Percentiles rank a stretch among this genome's conserved stretches.
phyloP scores from a whole-genome alignment of 2,888 invertebrate genomes.

The Flabesymbios commensalis region DNA sequence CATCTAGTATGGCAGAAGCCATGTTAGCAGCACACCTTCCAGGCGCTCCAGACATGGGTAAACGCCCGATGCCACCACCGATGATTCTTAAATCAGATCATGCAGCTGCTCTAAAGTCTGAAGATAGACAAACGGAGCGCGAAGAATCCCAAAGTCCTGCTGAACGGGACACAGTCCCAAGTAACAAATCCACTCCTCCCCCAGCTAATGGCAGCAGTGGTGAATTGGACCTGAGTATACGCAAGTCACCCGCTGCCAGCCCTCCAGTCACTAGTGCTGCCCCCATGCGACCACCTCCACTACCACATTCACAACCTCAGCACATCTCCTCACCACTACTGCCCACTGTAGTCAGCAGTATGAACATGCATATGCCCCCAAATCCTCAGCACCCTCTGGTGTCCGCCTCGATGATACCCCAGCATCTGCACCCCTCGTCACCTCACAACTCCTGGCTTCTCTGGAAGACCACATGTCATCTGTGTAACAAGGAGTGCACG shows the following conservation, averaged over 20 bases:
- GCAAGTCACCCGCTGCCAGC: conserved; percentile 11
- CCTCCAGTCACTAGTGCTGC: neutral
- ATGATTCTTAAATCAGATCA: neutral
- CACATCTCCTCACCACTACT: neutral
- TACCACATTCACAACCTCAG: neutral
- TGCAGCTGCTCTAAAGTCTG: neutral
- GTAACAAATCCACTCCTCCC: conserved; percentile 12
- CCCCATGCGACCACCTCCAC: neutral
- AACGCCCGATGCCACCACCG: neutral
- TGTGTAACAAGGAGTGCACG: conserved; percentile 97
- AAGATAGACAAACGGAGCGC: neutral
- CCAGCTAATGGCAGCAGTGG: conserved; percentile 12
- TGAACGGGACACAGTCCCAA: neutral
- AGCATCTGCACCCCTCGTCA: neutral
- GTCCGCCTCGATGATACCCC: neutral
- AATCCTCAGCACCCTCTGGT: neutral
- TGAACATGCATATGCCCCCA: neutral
- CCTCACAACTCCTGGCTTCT: conserved; percentile 19
- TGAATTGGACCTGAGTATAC: conserved; percentile 29
- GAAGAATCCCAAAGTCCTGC: neutral
- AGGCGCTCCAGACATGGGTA: too few relatives aligned
- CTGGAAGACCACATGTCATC: conserved; percentile 59
- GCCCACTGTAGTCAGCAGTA: too few relatives aligned
- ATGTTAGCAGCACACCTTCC: neutral
- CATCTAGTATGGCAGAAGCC: conserved; percentile 14